Base-by-base conservation (phyloP, 2,888 invertebrate genomes). In the Leucoma salicis region DNA sequence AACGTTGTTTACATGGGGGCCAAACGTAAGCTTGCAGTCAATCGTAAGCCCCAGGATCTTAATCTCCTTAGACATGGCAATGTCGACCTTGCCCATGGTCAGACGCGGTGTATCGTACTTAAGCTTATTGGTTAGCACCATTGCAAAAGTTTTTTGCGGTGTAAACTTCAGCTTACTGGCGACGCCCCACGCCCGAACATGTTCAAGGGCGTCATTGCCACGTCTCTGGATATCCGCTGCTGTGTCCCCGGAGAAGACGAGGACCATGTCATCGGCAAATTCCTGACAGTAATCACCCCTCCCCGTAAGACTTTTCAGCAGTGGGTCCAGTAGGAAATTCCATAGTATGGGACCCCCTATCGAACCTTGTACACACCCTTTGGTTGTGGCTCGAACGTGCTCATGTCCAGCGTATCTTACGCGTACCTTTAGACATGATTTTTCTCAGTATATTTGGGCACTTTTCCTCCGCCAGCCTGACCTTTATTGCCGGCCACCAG, bases 361-460 rank as follows among this genome's bases (percentile, higher is more conserved):
- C n/a, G n/a, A n/a, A n/a, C 43, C 39, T 21, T 49, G 48, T 0
- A 46, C 35, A 13, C 43, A 39, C 0, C 42, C 39, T 28, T 37
- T 42, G 1, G 18, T 31, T 10, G 42, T 34, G 6, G 1, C 3
- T 24, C n/a, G 13, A 7, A 4, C 2, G 0, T 13, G 12, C 8
- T 12, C 0, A 2, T 8, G 7, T 1, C 24, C 34, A 6, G 13
- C 21, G 10, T 34, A 34, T 3, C 8, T 21, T 1, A 34, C 10
- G 0, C 5, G 1, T 1, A 34, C 13, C 8, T 5, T 18, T 32
- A 1, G 10, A 5, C 1, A 32, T 0, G 11, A 32, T 3, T 11
- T 11, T 16, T 2, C 2, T 2, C 2, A 12, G 5, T 3, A 0
- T 4, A 2, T 24, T 1, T 1, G 12, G 12, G 3, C 38, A 11